phyloP scores from a whole-genome alignment of 2,113 vertebrate species.

The Oriolus oriolus region DNA sequence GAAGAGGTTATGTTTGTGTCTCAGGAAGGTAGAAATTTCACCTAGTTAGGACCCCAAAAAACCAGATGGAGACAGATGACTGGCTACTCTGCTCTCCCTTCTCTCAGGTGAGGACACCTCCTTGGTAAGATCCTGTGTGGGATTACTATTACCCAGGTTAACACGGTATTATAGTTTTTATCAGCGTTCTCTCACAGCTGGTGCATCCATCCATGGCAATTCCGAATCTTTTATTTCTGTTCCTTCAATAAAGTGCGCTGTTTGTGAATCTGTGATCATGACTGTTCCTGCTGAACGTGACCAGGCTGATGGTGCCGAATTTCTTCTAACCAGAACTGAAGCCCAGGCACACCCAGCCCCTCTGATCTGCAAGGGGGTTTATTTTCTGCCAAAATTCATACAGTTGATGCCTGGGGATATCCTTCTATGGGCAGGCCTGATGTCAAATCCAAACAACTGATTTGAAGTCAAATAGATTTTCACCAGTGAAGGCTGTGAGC shows the following conservation, averaged over 20 bases:
- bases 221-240: neutral
- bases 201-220: neutral
- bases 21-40: neutral
- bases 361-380: neutral
- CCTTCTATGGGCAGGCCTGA: neutral
- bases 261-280: neutral
- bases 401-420: neutral
- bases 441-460: neutral
- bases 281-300: accelerated
- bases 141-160: neutral
- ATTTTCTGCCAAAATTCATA: neutral
- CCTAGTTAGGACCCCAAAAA: neutral
- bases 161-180: neutral
- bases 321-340: neutral
- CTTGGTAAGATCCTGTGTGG: neutral
- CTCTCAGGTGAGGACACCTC: neutral
- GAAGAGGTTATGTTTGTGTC: no score
- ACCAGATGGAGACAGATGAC: neutral
- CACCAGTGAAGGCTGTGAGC: neutral
- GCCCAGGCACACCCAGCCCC: neutral
- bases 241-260: neutral
- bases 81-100: neutral
- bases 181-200: neutral
- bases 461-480: neutral
- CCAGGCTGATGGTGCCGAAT: neutral